Conservation (phyloP, 2,797 vertebrate genomes). For the Bucorvus abyssinicus region DNA sequence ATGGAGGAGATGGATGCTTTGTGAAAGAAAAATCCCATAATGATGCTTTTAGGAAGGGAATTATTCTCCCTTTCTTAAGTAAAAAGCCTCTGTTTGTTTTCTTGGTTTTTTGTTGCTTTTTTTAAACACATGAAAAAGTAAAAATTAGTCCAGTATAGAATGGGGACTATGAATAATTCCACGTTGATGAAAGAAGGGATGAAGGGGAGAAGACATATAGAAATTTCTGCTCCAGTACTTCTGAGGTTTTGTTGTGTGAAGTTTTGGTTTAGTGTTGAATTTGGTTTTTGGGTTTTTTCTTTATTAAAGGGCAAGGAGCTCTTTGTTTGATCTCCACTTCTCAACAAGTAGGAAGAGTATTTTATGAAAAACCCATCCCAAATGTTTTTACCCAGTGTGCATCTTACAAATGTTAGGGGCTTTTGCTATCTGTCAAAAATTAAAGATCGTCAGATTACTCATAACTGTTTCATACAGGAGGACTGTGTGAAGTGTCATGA, state of each 20-base stretch:
- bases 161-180: not conserved
- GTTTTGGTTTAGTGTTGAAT: not conserved
- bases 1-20: conserved; percentile 19
- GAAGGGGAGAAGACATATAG: not conserved
- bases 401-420: not conserved
- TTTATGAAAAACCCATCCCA: not conserved
- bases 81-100: not conserved
- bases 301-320: not conserved
- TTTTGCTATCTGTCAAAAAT: not conserved
- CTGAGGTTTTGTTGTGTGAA: not conserved
- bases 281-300: not conserved
- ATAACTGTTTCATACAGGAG: not conserved
- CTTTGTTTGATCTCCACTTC: not conserved
- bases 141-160: not conserved
- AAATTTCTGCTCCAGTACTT: not conserved
- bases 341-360: not conserved
- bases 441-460: not conserved
- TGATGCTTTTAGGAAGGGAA: conserved; percentile 9
- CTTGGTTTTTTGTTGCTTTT: not conserved
- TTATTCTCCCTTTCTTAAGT: not conserved
- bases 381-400: not conserved
- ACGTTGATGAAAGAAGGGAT: not conserved
- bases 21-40: conserved; percentile 60
- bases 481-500: not conserved
- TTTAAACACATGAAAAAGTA: not conserved